Base-by-base conservation (phyloP, 2,888 invertebrate species). In the Lepas anatifera region DNA sequence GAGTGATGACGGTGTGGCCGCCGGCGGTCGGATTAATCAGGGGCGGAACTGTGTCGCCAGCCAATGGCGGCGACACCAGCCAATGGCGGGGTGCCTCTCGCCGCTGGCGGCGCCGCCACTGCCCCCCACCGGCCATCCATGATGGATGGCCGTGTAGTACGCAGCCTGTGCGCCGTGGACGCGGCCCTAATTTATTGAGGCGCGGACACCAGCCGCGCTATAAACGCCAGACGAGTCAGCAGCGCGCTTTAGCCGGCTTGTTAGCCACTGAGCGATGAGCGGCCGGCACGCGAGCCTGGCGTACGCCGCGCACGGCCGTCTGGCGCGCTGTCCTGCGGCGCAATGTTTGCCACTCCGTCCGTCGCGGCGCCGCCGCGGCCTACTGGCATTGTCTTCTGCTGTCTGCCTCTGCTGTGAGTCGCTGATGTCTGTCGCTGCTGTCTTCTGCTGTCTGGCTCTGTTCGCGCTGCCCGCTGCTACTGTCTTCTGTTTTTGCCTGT, bases 201-300 rank as follows among this genome's bases (percentile, higher is more conserved):
- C 32, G 58, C 25, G 32, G 58, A 58, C 58, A 22, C 58, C 2
- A 35, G 18, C 32, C 35, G 58, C 58, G 35, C 25, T n/a, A 18
- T 32, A 58, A 58, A 22, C 7, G 58, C 58, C n/a, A n/a, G n/a
- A n/a, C n/a, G n/a, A n/a, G n/a, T n/a, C n/a, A 22, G 25, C 35
- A 35, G 58, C 18, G 58, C 58, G 58, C 29, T 58, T 58, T 32
- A 58, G 32, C 25, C 58, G 58, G 32, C 58, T 58, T 58, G 58
- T 58, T 58, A 58, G 58, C 7, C 7, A 22, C 32, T n/a, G 58
- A 58, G 22, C 25, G 58, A 58, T 58, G 6, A 35, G 10, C 8
- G 58, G 3, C 58, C 1, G 18, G 10, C 58, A 58, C 58, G 58
- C 58, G 58, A 58, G 58, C 58, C 8, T 10, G 32, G 58, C 35